These are phyloP conservation scores for Acromyrmex heyeri DNA, from an alignment of 1,140 invertebrate species.

Conservation along the genomic window DNA sequence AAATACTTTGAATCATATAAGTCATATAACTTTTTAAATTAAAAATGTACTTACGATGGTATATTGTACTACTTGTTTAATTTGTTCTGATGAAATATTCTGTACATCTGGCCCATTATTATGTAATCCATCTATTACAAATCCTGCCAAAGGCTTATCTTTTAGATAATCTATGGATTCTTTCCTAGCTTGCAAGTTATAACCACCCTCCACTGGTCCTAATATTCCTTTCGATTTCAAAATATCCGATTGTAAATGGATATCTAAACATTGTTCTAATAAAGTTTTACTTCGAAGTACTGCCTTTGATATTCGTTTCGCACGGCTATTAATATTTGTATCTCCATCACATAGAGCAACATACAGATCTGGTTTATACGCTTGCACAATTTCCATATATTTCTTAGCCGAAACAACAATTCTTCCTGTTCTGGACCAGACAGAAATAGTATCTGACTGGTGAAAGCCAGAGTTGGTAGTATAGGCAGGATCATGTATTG, in stretches of 20 bases:
- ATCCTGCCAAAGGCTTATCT: conserved; percentile 89
- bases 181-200: conserved; percentile 87
- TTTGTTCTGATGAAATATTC: conserved; percentile 87
- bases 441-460: conserved; percentile 89
- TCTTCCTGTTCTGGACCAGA: conserved; percentile 92
- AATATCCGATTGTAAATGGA: conserved; percentile 87
- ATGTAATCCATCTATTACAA: conserved; percentile 93
- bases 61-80: conserved; percentile 89
- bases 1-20: conserved; percentile 13
- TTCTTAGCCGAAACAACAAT: conserved; percentile 88
- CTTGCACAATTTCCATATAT: conserved; percentile 92
- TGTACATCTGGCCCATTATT: conserved; percentile 89
- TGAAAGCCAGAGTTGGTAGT: conserved; percentile 89
- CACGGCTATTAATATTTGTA: conserved; percentile 89
- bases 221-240: conserved; percentile 87
- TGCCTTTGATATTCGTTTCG: conserved; percentile 91
- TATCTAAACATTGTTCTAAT: conserved; percentile 88
- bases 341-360: conserved; percentile 93
- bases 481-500: conserved; percentile 90
- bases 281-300: conserved; percentile 88
- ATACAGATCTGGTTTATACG: conserved; percentile 93
- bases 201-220: conserved; percentile 93
- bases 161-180: conserved; percentile 89
- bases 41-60: conserved; percentile 85
- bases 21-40: conserved; percentile 51